Percentiles rank a stretch among this genome's conserved stretches.
These are phyloP conservation scores for Osmerus eperlanus DNA, from an alignment of 2,113 vertebrate genomes.

Conservation along the genomic window DNA sequence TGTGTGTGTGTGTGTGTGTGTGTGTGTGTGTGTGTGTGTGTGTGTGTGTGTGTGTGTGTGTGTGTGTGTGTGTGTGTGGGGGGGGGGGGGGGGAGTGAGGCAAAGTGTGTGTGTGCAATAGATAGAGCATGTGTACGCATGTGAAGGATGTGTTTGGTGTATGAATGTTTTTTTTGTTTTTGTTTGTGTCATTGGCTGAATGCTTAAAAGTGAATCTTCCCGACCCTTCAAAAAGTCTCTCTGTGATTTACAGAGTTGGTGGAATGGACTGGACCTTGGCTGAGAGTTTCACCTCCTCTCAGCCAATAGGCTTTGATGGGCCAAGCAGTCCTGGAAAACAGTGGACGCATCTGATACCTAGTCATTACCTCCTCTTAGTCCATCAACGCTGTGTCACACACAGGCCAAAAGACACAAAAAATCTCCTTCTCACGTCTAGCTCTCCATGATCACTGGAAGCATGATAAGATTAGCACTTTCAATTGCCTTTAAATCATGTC, in stretches of 20 bases:
- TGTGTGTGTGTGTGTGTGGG: too few species aligned
- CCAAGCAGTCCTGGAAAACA: constrained; percentile 1
- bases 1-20: too few species aligned
- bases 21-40: too few species aligned
- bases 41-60: neutral
- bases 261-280: constrained; percentile 20
- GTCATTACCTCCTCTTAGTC: neutral
- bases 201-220: constrained; percentile 11
- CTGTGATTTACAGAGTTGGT: neutral
- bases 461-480: constrained; percentile 45
- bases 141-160: constrained; percentile 21
- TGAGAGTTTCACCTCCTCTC: neutral
- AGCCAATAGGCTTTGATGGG: constrained; percentile 8
- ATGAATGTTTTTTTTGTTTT: constrained; percentile 1
- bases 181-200: constrained; percentile 1
- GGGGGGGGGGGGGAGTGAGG: neutral
- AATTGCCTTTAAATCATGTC: constrained; percentile 55
- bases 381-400: neutral
- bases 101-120: constrained; percentile 2
- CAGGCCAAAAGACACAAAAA: neutral
- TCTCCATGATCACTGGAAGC: constrained; percentile 28
- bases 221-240: constrained; percentile 6
- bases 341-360: neutral
- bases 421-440: constrained; percentile 34
- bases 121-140: constrained; percentile 37